These are phyloP conservation scores for Ptilodon capucinus DNA, from an alignment of 2,888 invertebrate species.

Conservation along the genomic window DNA sequence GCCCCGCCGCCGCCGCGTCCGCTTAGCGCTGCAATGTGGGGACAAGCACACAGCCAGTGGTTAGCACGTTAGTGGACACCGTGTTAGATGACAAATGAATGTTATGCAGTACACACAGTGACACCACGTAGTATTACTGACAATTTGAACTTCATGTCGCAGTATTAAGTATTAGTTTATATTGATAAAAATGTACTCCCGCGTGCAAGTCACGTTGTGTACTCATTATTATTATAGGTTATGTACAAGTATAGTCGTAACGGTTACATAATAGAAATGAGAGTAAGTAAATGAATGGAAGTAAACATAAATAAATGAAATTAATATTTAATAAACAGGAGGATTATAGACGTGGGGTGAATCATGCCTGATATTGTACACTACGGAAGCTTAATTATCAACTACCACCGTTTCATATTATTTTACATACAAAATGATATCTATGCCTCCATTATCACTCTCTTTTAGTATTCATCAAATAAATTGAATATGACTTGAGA, in stretches of 20 bases:
- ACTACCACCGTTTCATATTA: too few species aligned
- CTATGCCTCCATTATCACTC: too few species aligned
- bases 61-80: conserved; percentile 73
- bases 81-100: conserved; percentile 31
- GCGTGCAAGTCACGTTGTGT: conserved; percentile 13
- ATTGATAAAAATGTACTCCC: neutral
- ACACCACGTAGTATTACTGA: neutral
- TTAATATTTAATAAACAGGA: conserved; percentile 33
- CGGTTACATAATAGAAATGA: conserved; percentile 42
- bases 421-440: too few species aligned
- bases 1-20: conserved; percentile 69
- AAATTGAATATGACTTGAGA: too few species aligned
- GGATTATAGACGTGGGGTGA: neutral
- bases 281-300: conserved; percentile 43
- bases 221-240: conserved; percentile 20
- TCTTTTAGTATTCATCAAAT: too few species aligned
- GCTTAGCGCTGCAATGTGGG: conserved; percentile 82
- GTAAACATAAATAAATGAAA: conserved; percentile 42
- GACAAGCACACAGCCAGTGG: conserved; percentile 77
- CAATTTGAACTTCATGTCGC: neutral
- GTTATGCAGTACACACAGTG: conserved; percentile 12
- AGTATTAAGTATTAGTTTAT: neutral
- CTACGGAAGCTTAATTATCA: too few species aligned
- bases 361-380: too few species aligned
- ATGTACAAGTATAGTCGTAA: conserved; percentile 41